Evolutionary conservation across 2,888 invertebrate species (phyloP).

Genomic region (Miltochrista miniata): DNA sequence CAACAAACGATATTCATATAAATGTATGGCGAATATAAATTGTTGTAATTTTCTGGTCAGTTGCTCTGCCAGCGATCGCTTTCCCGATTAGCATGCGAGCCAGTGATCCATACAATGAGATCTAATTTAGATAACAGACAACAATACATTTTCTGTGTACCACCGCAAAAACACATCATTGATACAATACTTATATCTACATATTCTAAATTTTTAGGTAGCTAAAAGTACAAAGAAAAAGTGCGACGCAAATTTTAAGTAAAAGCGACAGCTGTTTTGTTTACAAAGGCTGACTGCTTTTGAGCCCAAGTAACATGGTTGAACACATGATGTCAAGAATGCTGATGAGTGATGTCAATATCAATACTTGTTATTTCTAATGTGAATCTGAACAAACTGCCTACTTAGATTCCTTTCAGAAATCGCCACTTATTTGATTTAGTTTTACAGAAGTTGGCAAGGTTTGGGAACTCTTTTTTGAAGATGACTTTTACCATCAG

Average conservation of each 20-base stretch:
- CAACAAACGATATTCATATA: conserved; percentile 8
- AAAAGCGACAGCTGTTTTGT: no score
- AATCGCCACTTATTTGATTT: no score
- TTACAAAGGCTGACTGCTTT: no score
- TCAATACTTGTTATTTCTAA: no score
- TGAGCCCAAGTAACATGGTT: no score
- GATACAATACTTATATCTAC: background rate
- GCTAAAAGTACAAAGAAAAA: no score
- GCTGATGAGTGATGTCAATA: background rate
- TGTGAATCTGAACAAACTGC: no score
- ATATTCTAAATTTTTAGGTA: background rate
- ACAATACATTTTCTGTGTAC: conserved; percentile 17
- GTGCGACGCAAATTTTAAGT: no score
- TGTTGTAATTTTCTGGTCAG: conserved; percentile 67
- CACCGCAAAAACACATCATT: conserved; percentile 14
- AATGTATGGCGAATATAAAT: conserved; percentile 11
- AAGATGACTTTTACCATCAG: no score
- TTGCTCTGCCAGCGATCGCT: conserved; percentile 47
- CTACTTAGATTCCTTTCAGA: no score
- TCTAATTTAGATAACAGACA: conserved; percentile 57
- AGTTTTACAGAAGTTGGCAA: no score
- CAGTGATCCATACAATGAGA: conserved; percentile 51
- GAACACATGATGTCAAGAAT: background rate
- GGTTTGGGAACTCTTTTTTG: no score
- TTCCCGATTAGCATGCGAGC: conserved; percentile 52